Percentiles rank a stretch among this genome's conserved stretches.
These are phyloP conservation scores for Cervus canadensis DNA, from an alignment of 2,113 vertebrate species.

Conservation along the genomic window DNA sequence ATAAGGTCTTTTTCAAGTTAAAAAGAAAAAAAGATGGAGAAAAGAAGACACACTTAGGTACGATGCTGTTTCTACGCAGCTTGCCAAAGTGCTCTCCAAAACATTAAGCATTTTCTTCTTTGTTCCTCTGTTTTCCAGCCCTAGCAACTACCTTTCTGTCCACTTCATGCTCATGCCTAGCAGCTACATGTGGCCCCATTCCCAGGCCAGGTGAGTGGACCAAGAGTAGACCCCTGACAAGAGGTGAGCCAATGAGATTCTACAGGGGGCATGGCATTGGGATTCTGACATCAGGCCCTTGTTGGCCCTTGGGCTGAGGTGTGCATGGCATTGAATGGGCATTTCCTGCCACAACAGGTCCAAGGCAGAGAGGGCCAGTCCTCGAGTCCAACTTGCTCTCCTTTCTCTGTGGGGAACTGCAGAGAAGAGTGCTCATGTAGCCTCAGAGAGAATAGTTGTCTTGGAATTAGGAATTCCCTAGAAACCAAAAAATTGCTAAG, in stretches of 20 bases:
- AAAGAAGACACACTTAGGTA: neutral
- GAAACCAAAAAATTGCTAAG: neutral
- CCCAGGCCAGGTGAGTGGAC: neutral
- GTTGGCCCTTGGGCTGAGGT: neutral
- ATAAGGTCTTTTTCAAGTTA: neutral
- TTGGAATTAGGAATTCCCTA: neutral
- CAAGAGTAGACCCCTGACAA: neutral
- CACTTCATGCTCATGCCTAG: neutral
- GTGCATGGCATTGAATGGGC: neutral
- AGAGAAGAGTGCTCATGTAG: neutral
- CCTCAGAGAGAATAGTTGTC: neutral
- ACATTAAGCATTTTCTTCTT: neutral
- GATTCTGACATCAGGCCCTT: neutral
- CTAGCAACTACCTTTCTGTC: neutral
- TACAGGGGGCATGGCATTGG: neutral
- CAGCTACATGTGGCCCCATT: neutral
- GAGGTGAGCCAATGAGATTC: neutral
- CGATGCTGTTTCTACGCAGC: neutral
- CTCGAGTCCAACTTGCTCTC: neutral
- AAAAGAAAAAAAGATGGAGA: neutral
- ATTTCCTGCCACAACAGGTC: neutral
- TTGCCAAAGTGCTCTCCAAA: neutral
- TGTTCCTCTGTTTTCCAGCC: fast-evolving
- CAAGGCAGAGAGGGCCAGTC: neutral
- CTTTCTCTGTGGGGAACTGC: neutral